Base-by-base conservation (phyloP, 1,140 invertebrate species). In the Pentalonia nigronervosa region DNA sequence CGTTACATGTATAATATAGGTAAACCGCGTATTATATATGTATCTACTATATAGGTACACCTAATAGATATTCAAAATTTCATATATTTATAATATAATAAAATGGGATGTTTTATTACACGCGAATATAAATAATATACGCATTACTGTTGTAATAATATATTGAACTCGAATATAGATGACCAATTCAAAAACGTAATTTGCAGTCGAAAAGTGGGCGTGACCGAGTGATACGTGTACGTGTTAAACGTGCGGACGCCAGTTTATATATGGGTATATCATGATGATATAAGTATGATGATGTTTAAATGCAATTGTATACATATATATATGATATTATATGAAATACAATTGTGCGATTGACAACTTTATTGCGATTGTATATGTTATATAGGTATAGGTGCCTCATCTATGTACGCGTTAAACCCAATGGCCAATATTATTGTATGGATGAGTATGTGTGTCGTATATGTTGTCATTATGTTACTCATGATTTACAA, bases 131-230 rank as follows among this genome's bases (percentile, higher is more conserved):
- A 76, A 76, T n/a, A n/a, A 76, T n/a, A 67, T 67, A n/a, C 30
- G 14, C 60, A 76, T n/a, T 14, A 17, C 6, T 30, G 60, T 76
- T 20, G 50, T 50, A 20, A 50, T 50, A n/a, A 76, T n/a, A 76
- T n/a, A 76, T n/a, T 30, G 14, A n/a, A 83, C 21, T 83, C 34
- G 20, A 83, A 83, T 50, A 50, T n/a, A 50, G 47, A 53, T 50
- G 87, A 45, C 25, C 87, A 50, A 53, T 89, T 89, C 30, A 53
- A 89, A 89, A 89, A 89, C 88, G 50, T 36, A 89, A 89, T 89
- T 89, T 89, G 34, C 88, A 50, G 20, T 89, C 21, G 88, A 36
- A 89, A 89, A 56, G 88, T 89, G 88, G 88, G 88, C 88, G 88
- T 89, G 88, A 89, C 88, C 6, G 48, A 47, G 4, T 87, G 17